Percentiles rank a stretch among this genome's conserved stretches.
These are phyloP conservation scores for Crotalus horridus DNA, from an alignment of 2,113 vertebrate genomes.

Conservation along the genomic window DNA sequence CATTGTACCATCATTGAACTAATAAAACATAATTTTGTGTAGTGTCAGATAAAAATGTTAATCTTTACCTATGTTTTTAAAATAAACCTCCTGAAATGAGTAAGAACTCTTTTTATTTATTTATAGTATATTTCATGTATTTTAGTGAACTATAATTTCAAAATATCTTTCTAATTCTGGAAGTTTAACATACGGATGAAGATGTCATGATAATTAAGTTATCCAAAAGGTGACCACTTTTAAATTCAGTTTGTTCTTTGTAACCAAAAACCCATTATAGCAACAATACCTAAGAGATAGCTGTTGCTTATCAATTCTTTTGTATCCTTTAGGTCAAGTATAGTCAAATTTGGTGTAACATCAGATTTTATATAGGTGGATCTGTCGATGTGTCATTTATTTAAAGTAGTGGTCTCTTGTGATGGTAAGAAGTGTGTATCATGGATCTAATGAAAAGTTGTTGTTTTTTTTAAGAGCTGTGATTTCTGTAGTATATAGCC, in stretches of 20 bases:
- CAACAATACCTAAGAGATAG: conserved; percentile 80
- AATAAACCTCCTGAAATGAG: neutral
- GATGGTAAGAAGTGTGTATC: conserved; percentile 79
- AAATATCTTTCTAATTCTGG: neutral
- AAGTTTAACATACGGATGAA: conserved; percentile 75
- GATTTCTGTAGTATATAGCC: conserved; percentile 63
- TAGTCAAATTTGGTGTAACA: conserved; percentile 94
- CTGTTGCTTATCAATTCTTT: conserved; percentile 85
- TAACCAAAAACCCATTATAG: conserved; percentile 81
- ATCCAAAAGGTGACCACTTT: conserved; percentile 78
- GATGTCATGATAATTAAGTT: conserved; percentile 80
- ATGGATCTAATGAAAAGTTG: conserved; percentile 69
- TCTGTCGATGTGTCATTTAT: conserved; percentile 94
- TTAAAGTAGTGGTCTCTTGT: conserved; percentile 85
- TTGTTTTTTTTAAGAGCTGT: conserved; percentile 65
- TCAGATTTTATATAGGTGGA: conserved; percentile 91
- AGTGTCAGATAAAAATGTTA: neutral
- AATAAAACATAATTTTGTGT: neutral
- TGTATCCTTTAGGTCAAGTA: conserved; percentile 82
- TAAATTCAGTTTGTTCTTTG: conserved; percentile 90
- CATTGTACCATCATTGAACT: neutral
- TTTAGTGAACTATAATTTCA: neutral
- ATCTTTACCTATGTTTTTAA: neutral
- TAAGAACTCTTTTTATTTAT: neutral
- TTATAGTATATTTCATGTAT: neutral